Evolutionary conservation across 2,113 vertebrate genomes (phyloP).

Genomic region (Pedionomus torquatus): DNA sequence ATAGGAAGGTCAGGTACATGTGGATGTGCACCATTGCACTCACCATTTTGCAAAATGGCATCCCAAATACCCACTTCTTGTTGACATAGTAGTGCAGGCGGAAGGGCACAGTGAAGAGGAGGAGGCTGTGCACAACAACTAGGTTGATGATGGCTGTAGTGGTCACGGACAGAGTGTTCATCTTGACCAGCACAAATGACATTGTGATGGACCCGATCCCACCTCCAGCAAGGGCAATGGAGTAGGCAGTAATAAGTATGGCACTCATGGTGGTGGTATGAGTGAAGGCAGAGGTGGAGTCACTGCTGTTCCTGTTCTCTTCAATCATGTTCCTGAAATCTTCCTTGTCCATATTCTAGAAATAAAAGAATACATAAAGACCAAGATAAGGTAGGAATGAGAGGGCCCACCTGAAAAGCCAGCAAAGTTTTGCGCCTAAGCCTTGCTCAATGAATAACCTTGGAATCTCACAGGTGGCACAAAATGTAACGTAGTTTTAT

Average conservation of each 20-base stretch:
- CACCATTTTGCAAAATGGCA: conserved; percentile 77
- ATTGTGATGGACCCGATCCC: conserved; percentile 75
- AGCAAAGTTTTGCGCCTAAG: background rate
- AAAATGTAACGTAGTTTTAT: background rate
- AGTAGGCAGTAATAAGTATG: conserved; percentile 75
- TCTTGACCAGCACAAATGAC: conserved; percentile 78
- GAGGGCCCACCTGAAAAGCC: background rate
- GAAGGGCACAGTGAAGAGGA: conserved; percentile 89
- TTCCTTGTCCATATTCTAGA: background rate
- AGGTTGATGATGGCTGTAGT: conserved; percentile 87
- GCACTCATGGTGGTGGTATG: background rate
- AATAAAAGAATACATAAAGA: background rate
- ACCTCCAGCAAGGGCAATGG: conserved; percentile 76
- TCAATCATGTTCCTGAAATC: background rate
- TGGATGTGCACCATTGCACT: conserved; percentile 91
- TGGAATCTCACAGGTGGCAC: background rate
- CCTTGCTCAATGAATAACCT: background rate
- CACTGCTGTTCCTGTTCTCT: background rate
- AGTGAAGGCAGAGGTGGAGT: background rate
- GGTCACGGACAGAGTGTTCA: conserved; percentile 82
- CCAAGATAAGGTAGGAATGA: background rate
- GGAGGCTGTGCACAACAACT: conserved; percentile 83
- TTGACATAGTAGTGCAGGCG: conserved; percentile 82
- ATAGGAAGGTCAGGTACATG: conserved; percentile 89
- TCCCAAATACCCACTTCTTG: conserved; percentile 61